Evolutionary conservation across 53 echinoderm and acorn worm species (phyloP).

Genomic region (Astropecten irregularis): DNA sequence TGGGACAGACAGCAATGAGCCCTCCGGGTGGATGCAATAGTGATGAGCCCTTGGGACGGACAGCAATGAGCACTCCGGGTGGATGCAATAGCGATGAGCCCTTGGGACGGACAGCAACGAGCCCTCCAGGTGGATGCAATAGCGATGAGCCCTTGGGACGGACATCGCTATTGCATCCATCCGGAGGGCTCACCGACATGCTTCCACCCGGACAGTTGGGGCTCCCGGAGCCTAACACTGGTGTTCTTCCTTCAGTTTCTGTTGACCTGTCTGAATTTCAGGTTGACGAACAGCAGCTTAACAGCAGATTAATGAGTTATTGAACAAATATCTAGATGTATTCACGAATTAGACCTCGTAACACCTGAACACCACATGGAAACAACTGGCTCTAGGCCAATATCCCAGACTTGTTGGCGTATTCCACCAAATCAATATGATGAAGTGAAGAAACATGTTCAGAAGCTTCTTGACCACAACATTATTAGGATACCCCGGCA

Average conservation of each 20-base stretch:
- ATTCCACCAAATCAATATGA: background rate
- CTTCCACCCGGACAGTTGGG: no score
- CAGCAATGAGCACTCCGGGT: no score
- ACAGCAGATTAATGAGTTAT: background rate
- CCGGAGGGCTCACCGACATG: no score
- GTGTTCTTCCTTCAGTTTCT: background rate
- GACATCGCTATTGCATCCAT: no score
- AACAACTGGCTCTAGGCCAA: background rate
- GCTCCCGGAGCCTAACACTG: no score
- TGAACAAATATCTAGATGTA: background rate
- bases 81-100: no score
- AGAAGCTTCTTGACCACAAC: background rate
- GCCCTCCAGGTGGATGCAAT: no score
- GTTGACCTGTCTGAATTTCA: background rate
- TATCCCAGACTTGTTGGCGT: background rate
- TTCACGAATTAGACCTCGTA: background rate
- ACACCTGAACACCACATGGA: background rate
- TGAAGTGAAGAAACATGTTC: background rate
- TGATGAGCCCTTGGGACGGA: no score
- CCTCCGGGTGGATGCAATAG: no score
- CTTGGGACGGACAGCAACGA: no score
- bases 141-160: no score
- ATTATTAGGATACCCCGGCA: background rate
- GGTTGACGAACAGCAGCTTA: background rate
- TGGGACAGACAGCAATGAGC: no score